phyloP scores from a whole-genome alignment of 2,113 vertebrate species.

The Microtus ochrogaster region DNA sequence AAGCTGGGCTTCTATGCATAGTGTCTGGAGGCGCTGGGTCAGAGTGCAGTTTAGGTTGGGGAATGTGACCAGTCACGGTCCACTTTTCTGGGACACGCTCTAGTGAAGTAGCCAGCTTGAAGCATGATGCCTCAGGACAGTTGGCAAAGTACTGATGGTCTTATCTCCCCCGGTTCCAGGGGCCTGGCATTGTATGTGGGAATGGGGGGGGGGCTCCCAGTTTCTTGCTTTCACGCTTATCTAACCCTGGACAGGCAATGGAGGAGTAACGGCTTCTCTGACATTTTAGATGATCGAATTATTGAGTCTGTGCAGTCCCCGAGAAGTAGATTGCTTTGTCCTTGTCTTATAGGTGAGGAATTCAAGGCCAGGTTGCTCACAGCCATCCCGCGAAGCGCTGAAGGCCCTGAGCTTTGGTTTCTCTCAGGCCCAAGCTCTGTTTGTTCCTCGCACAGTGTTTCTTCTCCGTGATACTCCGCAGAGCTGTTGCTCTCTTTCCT shows the following conservation, averaged over 20 bases:
- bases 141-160: not conserved
- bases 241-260: not conserved
- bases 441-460: fast-evolving
- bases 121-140: not conserved
- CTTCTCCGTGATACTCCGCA: not conserved
- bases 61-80: fast-evolving
- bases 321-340: not conserved
- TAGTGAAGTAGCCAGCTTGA: not conserved
- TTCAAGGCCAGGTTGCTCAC: not conserved
- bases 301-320: not conserved
- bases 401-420: not conserved
- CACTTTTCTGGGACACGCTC: not conserved
- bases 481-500: not conserved
- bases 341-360: not conserved
- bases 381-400: not conserved
- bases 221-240: conserved; percentile 2
- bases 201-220: not conserved
- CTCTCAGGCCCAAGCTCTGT: not conserved
- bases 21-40: not conserved
- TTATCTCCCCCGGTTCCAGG: not conserved
- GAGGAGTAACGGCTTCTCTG: conserved; percentile 15
- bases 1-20: not conserved
- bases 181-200: not conserved
- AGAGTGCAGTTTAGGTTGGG: not conserved
- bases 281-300: conserved; percentile 6